Conservation (phyloP, 2,113 vertebrate species). For the Antechinus stuartii region DNA sequence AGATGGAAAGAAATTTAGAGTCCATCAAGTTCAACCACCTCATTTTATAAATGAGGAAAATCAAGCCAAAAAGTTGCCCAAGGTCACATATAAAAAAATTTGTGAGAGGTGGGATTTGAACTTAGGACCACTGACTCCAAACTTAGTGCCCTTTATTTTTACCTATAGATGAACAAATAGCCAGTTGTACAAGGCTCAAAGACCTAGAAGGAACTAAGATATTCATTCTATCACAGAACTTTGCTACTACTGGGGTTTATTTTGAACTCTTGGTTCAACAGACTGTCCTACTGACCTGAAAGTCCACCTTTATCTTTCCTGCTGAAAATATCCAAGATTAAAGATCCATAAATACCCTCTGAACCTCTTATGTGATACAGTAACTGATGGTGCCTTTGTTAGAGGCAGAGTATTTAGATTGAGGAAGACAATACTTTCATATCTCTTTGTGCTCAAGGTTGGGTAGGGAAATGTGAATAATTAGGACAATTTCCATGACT, state of each 20-base stretch:
- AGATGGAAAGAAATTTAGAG: background rate
- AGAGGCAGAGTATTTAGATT: background rate
- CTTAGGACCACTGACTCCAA: background rate
- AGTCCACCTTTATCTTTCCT: background rate
- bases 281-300: too few species aligned
- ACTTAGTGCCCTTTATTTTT: background rate
- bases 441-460: background rate
- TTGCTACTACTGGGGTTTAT: background rate
- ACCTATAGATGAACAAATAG: background rate
- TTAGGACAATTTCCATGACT: background rate
- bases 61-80: background rate
- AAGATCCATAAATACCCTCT: background rate
- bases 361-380: too few species aligned
- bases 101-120: background rate
- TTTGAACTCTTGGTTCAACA: background rate
- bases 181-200: background rate
- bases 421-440: background rate
- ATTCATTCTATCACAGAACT: background rate
- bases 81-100: background rate
- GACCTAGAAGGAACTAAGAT: background rate
- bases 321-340: background rate
- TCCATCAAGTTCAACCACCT: background rate
- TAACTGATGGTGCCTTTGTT: background rate
- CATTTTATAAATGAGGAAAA: conserved; percentile 37
- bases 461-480: background rate